Base-by-base conservation (phyloP, 2,797 vertebrate genomes). In the Iguana delicatissima region DNA sequence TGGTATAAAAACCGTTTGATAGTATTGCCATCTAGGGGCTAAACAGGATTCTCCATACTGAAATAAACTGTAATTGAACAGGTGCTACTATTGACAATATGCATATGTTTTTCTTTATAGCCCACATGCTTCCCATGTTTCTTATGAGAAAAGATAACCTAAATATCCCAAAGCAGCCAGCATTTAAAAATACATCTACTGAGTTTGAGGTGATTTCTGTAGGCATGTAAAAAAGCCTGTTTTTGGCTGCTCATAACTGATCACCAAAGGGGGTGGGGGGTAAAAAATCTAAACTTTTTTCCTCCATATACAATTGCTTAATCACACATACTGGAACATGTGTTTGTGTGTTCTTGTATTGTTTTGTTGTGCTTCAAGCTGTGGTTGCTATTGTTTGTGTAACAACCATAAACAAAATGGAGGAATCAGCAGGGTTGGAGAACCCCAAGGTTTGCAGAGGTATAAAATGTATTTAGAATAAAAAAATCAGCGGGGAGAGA, bases 21-120 rank as follows among this genome's bases (percentile, higher is more conserved):
- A 98, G 98, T 98, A 99, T 99, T 99, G 99, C 99, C 99, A 99
- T 98, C 99, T 99, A 99, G 99, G 99, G 99, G 99, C 98, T 97
- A 97, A 97, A 97, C 42, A 93, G 96, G 97, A 98, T 97, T 98
- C 98, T 99, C 98, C 95, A 92, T 92, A 95, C 98, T 95, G 96
- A 98, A 97, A 98, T 98, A 98, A 98, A 97, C 95, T 95, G 94
- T 96, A 97, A 98, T 97, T 96, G 97, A 98, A 98, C 99, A 99
- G 98, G 98, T 99, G 99, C 98, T 97, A 97, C 98, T 98, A 98
- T 98, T 99, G 99, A 99, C 98, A 99, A 98, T 98, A 98, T 98
- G 98, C 98, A 98, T 99, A 99, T 99, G 98, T 98, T 99, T 98
- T 98, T 97, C 97, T 99, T 99, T 99, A 99, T 98, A 97, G 98